Percentiles rank a stretch among this genome's conserved stretches.
Conservation (phyloP, 53 echinoderm and acorn worm species). For the Antedon mediterranea region DNA sequence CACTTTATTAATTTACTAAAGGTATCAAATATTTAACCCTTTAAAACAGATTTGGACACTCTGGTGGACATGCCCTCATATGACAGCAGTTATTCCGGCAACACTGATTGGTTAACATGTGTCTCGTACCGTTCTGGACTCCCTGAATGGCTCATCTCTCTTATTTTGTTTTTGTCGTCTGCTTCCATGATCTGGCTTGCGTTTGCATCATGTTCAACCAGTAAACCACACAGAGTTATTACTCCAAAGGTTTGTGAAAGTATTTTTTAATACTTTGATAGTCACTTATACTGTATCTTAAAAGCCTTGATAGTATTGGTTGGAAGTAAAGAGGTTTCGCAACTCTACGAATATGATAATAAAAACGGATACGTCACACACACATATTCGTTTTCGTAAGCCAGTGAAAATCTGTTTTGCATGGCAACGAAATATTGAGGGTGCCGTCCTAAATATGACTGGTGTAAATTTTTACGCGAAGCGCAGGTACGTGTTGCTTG, state of each 20-base stretch:
- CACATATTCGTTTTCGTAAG: no score
- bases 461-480: no score
- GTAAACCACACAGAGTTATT: conserved; percentile 54
- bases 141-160: conserved; percentile 73
- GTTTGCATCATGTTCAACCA: conserved; percentile 76
- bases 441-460: neutral
- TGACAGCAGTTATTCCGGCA: conserved; percentile 21
- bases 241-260: conserved; percentile 33
- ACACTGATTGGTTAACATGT: conserved; percentile 75
- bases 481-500: no score
- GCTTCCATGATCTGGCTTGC: conserved; percentile 92
- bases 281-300: no score
- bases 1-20: no score
- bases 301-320: no score
- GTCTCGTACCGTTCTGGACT: conserved; percentile 88
- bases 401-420: no score
- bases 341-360: no score
- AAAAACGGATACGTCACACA: no score
- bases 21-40: no score
- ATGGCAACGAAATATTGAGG: no score
- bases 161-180: conserved; percentile 78
- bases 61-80: conserved; percentile 3
- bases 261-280: neutral
- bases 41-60: conserved; percentile 42
- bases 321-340: neutral